Base-by-base conservation (phyloP, 2,888 invertebrate species). In the Pyrochroa serraticornis region DNA sequence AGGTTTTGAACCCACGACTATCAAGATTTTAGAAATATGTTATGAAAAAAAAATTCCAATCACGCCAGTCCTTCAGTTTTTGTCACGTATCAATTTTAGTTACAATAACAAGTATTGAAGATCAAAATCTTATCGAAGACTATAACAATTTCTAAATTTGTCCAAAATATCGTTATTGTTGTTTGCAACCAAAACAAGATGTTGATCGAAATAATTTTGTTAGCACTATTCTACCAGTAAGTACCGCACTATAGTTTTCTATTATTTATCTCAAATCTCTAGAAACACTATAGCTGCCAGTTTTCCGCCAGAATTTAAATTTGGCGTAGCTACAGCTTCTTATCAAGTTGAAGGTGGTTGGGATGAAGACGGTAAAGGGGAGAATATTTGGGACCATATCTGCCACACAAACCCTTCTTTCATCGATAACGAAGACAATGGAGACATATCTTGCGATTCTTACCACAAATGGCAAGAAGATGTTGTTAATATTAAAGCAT, bases 401-500 rank as follows among this genome's bases (percentile, higher is more conserved):
- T 31, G 41, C 7, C 58, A 61, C 43, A 52, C 45, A 12, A 43
- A 50, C 13, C 45, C 52, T 6, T 38, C 82, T 10, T 80, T 81
- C 41, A 82, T 89, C 5, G 75, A 72, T 62, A 82, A 86, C 60
- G 76, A 81, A 3, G 80, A 82, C 0, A 87, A 83, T 49, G 88
- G 83, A 0, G 86, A 88, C 68, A 77, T 85, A 0, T 84, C 88
- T 0, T 84, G 84, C 49, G 86, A 88, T 73, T 87, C 87, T 30
- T 89, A 87, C 74, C 84, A 87, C 74, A 81, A 78, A 63, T 84
- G 82, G 71, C 79, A 81, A 64, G 82, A 85, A 30, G 90, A 90
- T 65, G 82, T 88, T 0, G 67, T 75, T 31, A 71, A 87, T 43
- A 67, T 88, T 52, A 81, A 79, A 49, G 69, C 81, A 13, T 74